Conservation (phyloP, 2,797 vertebrate species). For the Acanthurus tractus region DNA sequence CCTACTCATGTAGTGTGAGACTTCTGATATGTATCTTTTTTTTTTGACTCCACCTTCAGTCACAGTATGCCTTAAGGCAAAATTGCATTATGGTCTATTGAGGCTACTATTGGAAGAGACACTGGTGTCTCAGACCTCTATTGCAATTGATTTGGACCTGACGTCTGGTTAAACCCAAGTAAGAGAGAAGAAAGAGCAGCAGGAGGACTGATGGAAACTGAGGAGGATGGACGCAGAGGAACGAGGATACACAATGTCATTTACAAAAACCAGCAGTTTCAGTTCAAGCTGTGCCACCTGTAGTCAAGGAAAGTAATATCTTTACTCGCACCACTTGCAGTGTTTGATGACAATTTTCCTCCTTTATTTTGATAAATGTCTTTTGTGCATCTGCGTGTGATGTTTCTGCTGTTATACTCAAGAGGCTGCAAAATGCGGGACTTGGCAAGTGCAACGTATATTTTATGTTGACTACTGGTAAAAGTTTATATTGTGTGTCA, state of each 20-base stretch:
- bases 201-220: slow-evolving; percentile 16
- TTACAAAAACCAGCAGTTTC: background rate
- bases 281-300: background rate
- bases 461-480: too few relatives aligned
- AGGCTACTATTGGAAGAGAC: slow-evolving; percentile 11
- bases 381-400: too few relatives aligned
- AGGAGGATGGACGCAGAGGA: background rate
- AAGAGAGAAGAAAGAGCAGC: slow-evolving; percentile 3
- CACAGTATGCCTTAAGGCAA: background rate
- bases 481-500: too few relatives aligned
- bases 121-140: slow-evolving; percentile 17
- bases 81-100: slow-evolving; percentile 11
- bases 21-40: background rate
- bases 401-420: background rate
- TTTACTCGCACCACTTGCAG: slow-evolving; percentile 3
- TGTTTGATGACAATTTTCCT: background rate
- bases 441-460: too few relatives aligned
- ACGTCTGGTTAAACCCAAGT: background rate
- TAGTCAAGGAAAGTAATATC: background rate
- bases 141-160: background rate
- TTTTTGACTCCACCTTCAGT: background rate
- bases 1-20: background rate
- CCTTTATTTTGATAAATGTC: background rate
- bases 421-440: too few relatives aligned
- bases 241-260: slow-evolving; percentile 2